These are phyloP conservation scores for Scortum barcoo DNA, from an alignment of 2,113 vertebrate species.

Conservation along the genomic window DNA sequence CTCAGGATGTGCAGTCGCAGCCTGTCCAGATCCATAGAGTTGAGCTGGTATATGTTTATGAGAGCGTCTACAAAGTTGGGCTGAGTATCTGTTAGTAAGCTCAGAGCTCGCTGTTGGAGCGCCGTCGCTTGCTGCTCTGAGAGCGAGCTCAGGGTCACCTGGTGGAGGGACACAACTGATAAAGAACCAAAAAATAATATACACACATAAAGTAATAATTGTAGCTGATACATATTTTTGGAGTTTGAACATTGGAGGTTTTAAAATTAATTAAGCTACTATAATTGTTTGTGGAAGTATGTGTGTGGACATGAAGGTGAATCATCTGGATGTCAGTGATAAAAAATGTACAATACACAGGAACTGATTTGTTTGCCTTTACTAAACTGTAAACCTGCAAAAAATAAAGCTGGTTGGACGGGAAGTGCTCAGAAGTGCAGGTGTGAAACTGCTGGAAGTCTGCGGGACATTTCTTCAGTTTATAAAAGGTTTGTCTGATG, in stretches of 20 bases:
- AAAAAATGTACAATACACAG: slow-evolving; percentile 2
- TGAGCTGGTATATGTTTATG: slow-evolving; percentile 80
- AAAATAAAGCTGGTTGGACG: not conserved
- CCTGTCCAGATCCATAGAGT: slow-evolving; percentile 64
- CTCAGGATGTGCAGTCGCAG: slow-evolving; percentile 64
- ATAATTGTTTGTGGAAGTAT: not conserved
- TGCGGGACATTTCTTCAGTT: not conserved
- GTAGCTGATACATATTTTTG: not conserved
- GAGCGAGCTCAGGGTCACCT: slow-evolving; percentile 69
- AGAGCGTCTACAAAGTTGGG: slow-evolving; percentile 69
- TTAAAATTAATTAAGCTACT: not conserved
- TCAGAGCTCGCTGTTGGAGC: slow-evolving; percentile 77
- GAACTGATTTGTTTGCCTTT: no score
- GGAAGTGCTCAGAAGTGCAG: not conserved
- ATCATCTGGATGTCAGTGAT: not conserved
- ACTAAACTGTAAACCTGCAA: not conserved
- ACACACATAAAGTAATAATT: not conserved
- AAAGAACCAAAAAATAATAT: not conserved
- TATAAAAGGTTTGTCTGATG: not conserved
- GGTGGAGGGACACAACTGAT: not conserved
- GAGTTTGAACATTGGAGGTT: not conserved
- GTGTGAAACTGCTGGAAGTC: not conserved
- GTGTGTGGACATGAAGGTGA: not conserved
- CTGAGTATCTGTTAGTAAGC: slow-evolving; percentile 71
- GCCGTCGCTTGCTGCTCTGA: slow-evolving; percentile 45